Evolutionary conservation across 2,888 invertebrate genomes (phyloP), one percentile per base, ranked within the genome.

Genomic region (Leptopterna dolabrata): DNA sequence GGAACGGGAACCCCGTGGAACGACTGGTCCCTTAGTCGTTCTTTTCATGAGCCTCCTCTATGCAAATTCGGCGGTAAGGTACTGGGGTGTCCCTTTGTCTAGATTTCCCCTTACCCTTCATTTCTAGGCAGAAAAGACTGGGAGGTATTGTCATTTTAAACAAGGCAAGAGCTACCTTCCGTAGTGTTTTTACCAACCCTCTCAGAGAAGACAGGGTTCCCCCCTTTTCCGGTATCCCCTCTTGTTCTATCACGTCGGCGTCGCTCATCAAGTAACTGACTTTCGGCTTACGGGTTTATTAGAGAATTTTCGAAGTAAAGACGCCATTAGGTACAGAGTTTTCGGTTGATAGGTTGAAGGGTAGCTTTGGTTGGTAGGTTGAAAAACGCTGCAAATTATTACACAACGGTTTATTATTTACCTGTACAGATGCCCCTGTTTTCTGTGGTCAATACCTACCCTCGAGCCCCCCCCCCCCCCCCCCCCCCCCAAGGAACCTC

Each of bases 21-120:
- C 51, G 51, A 11, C 19, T n/a, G 24, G 63, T 51, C 51, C 63
- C 19, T 55, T 9, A 63, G 24, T 24, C 63, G 6, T 63, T 63
- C 63, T 63, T 63, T 63, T 63, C 63, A 63, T 1, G 24, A 27
- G 73, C n/a, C 73, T 0, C 16, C 41, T 36, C 73, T 73, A 73
- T 73, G 73, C 73, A 73, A 73, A 73, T 73, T 41, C 73, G 36
- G 73, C 73, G 73, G 73, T 73, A 73, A 73, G 73, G 73, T 73
- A 73, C 73, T n/a, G 36, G 73, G 73, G 73, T 73, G 73, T 73
- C 41, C 73, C 16, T 73, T 73, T 73, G 73, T 73, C 73, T 73
- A 73, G n/a, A 24, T 3, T 63, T 63, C 63, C 63, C 63, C 63
- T 63, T 13, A 3, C 19, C 63, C 24, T 27, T 63, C 24, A 63